These are phyloP conservation scores for Megaceryle alcyon DNA, from an alignment of 2,797 vertebrate species.

Conservation along the genomic window DNA sequence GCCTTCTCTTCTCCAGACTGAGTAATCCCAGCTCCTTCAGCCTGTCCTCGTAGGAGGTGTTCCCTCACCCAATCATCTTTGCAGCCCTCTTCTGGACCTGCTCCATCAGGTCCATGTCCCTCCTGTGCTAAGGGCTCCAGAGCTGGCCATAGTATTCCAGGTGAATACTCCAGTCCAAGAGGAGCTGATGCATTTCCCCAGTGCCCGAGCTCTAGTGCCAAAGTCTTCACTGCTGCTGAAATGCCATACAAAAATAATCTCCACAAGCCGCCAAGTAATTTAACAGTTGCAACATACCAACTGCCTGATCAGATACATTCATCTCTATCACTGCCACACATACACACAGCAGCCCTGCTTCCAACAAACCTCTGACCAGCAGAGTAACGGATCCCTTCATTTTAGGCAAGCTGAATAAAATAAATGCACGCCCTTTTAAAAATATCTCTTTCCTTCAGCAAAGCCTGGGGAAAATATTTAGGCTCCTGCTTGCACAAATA, in stretches of 20 bases:
- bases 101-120: too few species aligned
- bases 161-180: neutral
- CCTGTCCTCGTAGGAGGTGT: too few species aligned
- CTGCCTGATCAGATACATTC: neutral
- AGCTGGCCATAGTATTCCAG: too few species aligned
- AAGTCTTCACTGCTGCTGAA: neutral
- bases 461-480: neutral
- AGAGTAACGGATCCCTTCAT: accelerated
- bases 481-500: neutral
- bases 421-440: neutral
- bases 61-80: too few species aligned
- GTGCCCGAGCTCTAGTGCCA: neutral
- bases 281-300: accelerated
- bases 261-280: neutral
- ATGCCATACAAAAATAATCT: accelerated
- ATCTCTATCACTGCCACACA: neutral
- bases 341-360: neutral
- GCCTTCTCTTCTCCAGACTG: too few species aligned
- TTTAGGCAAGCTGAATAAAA: neutral
- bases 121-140: too few species aligned
- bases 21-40: too few species aligned
- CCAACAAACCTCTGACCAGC: neutral
- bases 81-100: too few species aligned
- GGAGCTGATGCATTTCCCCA: neutral
- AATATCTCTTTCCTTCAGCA: neutral